These are phyloP conservation scores for Cotesia congregata DNA, from an alignment of 2,888 invertebrate species.

Conservation along the genomic window DNA sequence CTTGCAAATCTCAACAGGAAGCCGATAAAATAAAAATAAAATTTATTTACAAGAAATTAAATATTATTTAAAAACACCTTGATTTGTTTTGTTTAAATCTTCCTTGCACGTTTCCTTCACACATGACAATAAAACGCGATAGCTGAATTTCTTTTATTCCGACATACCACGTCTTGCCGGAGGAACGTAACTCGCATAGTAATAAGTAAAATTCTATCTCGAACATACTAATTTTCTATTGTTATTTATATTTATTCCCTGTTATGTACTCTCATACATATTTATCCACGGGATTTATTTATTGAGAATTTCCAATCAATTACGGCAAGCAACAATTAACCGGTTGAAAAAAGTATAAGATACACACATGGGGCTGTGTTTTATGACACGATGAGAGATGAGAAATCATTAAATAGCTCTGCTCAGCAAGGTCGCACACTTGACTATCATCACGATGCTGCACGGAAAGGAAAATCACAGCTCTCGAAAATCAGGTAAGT, in stretches of 20 bases:
- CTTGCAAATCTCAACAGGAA: not conserved
- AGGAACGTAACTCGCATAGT: not conserved
- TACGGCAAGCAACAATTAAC: not conserved
- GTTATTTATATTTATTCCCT: constrained; percentile 6
- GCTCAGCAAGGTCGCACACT: constrained; percentile 25
- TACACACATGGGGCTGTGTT: not conserved
- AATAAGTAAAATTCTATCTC: not conserved
- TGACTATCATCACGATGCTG: constrained; percentile 28
- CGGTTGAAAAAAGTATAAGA: constrained; percentile 13
- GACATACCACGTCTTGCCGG: not conserved
- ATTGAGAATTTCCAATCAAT: constrained; percentile 1
- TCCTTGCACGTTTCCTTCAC: not conserved
- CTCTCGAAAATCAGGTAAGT: constrained; percentile 38
- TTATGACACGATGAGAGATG: constrained; percentile 23
- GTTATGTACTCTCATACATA: not conserved
- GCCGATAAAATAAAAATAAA: not conserved
- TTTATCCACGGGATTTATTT: not conserved
- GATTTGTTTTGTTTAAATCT: not conserved
- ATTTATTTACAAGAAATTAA: not conserved
- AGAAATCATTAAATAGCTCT: constrained; percentile 24
- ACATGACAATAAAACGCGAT: not conserved
- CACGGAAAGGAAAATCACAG: constrained; percentile 37
- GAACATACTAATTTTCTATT: constrained; percentile 1
- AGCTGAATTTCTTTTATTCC: not conserved
- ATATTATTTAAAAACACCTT: not conserved